Evolutionary conservation across 2,113 vertebrate species (phyloP), one percentile per base, ranked within the genome.

Genomic region (Clarias magur): DNA sequence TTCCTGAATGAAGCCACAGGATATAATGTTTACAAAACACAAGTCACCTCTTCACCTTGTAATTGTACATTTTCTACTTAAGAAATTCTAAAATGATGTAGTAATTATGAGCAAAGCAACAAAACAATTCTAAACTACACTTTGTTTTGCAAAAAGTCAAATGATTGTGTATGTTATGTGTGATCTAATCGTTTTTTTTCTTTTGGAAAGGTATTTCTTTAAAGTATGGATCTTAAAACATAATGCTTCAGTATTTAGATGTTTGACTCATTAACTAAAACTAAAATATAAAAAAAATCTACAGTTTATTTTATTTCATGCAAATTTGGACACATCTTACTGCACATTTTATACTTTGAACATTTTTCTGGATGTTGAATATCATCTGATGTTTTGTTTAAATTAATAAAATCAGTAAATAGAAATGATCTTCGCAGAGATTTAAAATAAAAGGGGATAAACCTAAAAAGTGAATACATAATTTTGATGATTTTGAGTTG

Each of bases 1-100:
- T 78, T 65, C 25, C 84, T 30, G 60, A 27, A 34, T 84, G 73
- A 82, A 73, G 68, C n/a, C 38, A 70, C 88, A 86, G 34, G 80
- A 60, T 56, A 42, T 59, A 70, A 84, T 85, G 88, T 85, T 89
- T 89, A 89, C 88, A 89, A 80, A 79, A 87, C 86, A 89, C 88
- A 15, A 68, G 70, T 85, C 85, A 87, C 88, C 34, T 89, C 82
- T 56, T 63, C 76, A 85, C 38, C 21, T 48, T 87, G 17, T 12
- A 0, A 17, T 27, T 88, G 63, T 75, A 70, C 30, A 42, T 85
- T 76, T 87, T 82, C 59, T 87, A 86, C 70, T 73, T 38, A 54
- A 30, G 53, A 86, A 27, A 56, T 60, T 70, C 53, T 67, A 73
- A 63, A 80, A 10, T 63, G 10, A 79, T 82, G 62, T 57, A 56